Percentiles rank a stretch among this genome's conserved stretches.
Evolutionary conservation across 2,888 invertebrate genomes (phyloP).

Genomic region (Panzeria rudis): DNA sequence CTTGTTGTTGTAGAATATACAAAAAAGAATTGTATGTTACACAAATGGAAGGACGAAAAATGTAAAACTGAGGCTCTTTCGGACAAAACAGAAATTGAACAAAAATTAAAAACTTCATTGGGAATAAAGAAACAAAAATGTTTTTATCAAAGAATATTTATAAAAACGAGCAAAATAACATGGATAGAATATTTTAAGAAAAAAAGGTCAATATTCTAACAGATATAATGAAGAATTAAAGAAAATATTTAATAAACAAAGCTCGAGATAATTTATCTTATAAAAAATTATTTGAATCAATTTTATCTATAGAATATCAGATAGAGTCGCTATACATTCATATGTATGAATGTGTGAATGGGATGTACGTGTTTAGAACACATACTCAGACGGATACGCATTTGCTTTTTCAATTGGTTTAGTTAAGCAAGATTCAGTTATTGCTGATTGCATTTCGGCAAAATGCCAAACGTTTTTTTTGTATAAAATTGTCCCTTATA

Average conservation of each 20-base stretch:
- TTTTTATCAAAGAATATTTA: constrained; percentile 50
- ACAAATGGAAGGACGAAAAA: not conserved
- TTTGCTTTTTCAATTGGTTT: constrained; percentile 65
- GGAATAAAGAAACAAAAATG: constrained; percentile 35
- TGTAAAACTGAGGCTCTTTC: not conserved
- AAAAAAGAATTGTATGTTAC: not conserved
- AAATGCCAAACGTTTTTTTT: constrained; percentile 63
- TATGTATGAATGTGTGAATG: not conserved
- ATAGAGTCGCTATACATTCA: not conserved
- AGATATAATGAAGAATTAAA: constrained; percentile 32
- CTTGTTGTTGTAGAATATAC: not conserved
- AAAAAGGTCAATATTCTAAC: constrained; percentile 57
- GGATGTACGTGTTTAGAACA: not conserved
- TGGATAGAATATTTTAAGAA: constrained; percentile 21
- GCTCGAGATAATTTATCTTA: constrained; percentile 30
- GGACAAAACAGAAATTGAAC: constrained; percentile 34
- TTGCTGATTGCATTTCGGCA: constrained; percentile 71
- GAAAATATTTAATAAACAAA: not conserved
- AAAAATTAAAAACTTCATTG: constrained; percentile 43
- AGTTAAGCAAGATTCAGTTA: constrained; percentile 65
- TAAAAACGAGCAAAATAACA: constrained; percentile 29
- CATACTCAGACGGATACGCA: constrained; percentile 58
- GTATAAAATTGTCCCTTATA: constrained; percentile 38
- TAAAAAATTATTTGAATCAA: constrained; percentile 17
- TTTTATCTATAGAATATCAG: constrained; percentile 10